Evolutionary conservation across 2,113 vertebrate genomes (phyloP), one percentile per base, ranked within the genome.

Genomic region (Pipa parva): DNA sequence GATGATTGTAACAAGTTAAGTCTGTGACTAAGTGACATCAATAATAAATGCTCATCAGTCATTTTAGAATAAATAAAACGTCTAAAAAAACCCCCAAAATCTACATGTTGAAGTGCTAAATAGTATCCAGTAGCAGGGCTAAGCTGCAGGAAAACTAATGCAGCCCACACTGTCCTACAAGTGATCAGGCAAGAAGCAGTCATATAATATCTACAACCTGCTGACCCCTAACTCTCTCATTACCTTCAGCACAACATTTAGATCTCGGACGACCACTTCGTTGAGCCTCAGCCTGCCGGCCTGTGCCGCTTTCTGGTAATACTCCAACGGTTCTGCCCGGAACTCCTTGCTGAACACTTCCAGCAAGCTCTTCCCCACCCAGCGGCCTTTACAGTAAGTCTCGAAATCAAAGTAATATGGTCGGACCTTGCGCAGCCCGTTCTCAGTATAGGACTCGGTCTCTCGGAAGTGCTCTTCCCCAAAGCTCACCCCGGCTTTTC

Each of bases 331-430:
- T 63, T 97, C 92, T 0, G 90, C 76, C 20, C 93, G 88, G 83
- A 99, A 99, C 81, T 99, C 97, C 3, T 75, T 85, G 63, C 77
- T 73, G 79, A 98, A 98, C 57, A 99, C 93, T 5, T 98, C 84
- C 57, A 83, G 61, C 3, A 99, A 87, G 69, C 79, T 96, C 77
- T 82, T 92, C 39, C 97, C 97, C 48, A 99, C 76, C 96, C 97
- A 99, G 28, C 97, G 92, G 4, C 95, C 96, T 78, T 99, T 99
- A 74, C 97, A 99, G 75, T 99, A 98, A 1, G 92, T 94, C 56
- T 79, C 85, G 71, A 97, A 99, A 46, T 98, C 95, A 73, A 89
- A 98, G 71, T 87, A 97, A 78, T 99, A 99, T 0, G 97, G 95
- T 1, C 72, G 74, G 59, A 99, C 97, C 81, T 98, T 98, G 28